These are phyloP conservation scores for Vesta saturnalis DNA, from an alignment of 2,888 invertebrate species.

Conservation along the genomic window DNA sequence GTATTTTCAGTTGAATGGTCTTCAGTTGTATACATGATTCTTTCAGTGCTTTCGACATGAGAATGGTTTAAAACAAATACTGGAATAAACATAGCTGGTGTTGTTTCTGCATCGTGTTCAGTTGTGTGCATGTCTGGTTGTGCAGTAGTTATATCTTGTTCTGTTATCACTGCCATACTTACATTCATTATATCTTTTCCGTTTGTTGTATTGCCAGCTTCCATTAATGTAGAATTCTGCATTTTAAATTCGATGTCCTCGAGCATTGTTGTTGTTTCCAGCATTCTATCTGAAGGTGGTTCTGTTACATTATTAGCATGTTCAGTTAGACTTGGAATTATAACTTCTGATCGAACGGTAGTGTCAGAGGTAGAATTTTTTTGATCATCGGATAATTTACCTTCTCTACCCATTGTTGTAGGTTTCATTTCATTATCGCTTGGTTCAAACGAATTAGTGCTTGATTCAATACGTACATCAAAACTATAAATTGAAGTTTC, in stretches of 20 bases:
- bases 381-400: slow-evolving; percentile 5
- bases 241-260: too few relatives aligned
- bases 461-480: not conserved
- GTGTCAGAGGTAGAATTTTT: too few relatives aligned
- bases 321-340: too few relatives aligned
- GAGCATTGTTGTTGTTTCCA: not conserved
- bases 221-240: too few relatives aligned
- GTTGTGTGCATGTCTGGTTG: not conserved
- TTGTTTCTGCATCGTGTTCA: not conserved
- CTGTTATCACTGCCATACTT: too few relatives aligned
- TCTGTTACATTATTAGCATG: too few relatives aligned
- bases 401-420: slow-evolving; percentile 10
- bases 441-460: too few relatives aligned
- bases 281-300: not conserved
- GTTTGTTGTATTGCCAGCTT: too few relatives aligned
- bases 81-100: not conserved
- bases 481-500: too few relatives aligned
- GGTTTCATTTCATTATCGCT: not conserved
- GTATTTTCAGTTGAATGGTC: slow-evolving; percentile 31
- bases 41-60: not conserved
- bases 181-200: too few relatives aligned
- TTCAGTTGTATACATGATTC: slow-evolving; percentile 21
- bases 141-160: too few relatives aligned
- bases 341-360: too few relatives aligned
- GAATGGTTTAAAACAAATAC: not conserved